phyloP scores from a whole-genome alignment of 2,113 vertebrate species.

The Platanista minor region DNA sequence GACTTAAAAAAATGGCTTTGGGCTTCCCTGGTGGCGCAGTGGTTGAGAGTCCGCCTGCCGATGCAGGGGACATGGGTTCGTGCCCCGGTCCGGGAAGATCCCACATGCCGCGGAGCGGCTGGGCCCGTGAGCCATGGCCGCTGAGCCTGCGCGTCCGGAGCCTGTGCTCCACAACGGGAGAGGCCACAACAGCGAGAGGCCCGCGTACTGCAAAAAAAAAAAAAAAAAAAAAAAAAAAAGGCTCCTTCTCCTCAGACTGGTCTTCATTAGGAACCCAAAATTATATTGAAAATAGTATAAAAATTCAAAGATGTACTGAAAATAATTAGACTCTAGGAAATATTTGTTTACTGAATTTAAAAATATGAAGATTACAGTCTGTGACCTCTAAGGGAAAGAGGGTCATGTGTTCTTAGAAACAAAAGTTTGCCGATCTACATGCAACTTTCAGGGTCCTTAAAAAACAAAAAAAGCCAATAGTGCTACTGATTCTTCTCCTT shows the following conservation, averaged over 20 bases:
- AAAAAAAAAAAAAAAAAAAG: too few relatives aligned
- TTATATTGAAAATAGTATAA: not conserved
- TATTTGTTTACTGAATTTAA: not conserved
- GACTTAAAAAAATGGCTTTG: not conserved
- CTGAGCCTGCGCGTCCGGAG: too few relatives aligned
- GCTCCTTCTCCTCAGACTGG: not conserved
- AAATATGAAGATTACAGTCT: not conserved
- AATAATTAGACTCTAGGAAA: slow-evolving; percentile 22
- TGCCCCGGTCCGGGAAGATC: too few relatives aligned
- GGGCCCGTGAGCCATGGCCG: too few relatives aligned
- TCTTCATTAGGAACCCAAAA: not conserved
- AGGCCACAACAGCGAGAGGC: too few relatives aligned
- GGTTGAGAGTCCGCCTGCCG: too few relatives aligned
- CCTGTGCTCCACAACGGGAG: too few relatives aligned
- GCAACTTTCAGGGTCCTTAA: not conserved
- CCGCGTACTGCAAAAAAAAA: too few relatives aligned
- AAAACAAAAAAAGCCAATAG: not conserved
- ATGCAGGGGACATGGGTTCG: too few relatives aligned
- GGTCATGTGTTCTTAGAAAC: not conserved
- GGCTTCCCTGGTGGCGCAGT: too few relatives aligned
- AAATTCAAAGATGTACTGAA: not conserved
- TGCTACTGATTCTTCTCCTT: not conserved
- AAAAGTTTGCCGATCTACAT: not conserved
- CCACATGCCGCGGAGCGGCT: too few relatives aligned
- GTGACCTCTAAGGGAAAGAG: not conserved